Base-by-base conservation (phyloP, 2,797 vertebrate genomes). In the Fundulus diaphanus region DNA sequence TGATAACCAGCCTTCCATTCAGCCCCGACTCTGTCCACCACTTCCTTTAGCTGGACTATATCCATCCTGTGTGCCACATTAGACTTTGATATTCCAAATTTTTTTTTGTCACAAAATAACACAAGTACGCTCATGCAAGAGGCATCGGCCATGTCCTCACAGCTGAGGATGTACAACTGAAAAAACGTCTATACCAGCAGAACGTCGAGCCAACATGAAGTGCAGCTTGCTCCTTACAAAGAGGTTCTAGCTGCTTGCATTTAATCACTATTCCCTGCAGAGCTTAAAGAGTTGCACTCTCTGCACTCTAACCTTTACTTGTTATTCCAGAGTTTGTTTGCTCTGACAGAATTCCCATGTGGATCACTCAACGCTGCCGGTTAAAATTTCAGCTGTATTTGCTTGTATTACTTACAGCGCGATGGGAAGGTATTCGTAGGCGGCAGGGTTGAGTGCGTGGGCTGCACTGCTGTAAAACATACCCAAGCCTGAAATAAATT, bases 1-100 rank as follows among this genome's bases (percentile, higher is more conserved):
- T 89, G 83, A 91, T 88, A 83, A 82, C 87, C 88, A 84, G 77
- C 91, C 82, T 86, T 90, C 85, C 90, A 82, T 92, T 78, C 83
- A 89, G 87, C 66, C 72, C 54, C 12, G 66, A 73, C 84, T 83
- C 80, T 75, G 79, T 87, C 82, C 72, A 80, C 82, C 78, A 68
- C 83, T 85, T 89, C 76, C 85, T 71, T 90, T 82, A 88, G 90
- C 86, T 77, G 44, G 79, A 65, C 80, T 15, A 73, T 77, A 85
- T 83, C 75, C 74, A 78, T 87, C 83, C 84, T 67, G 12, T 73
- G 79, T 33, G 79, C 73, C 76, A 80, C 61, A 73, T 91, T 85
- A 77, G 80, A 86, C 78, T 80, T 82, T 88, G 61, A 84, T 79
- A 74, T 68, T 33, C 37, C 70, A 77, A 12, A 44, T 24, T 6